Evolutionary conservation across 1,140 invertebrate genomes (phyloP), one percentile per base, ranked within the genome.

Genomic region (Procambarus virginalis): DNA sequence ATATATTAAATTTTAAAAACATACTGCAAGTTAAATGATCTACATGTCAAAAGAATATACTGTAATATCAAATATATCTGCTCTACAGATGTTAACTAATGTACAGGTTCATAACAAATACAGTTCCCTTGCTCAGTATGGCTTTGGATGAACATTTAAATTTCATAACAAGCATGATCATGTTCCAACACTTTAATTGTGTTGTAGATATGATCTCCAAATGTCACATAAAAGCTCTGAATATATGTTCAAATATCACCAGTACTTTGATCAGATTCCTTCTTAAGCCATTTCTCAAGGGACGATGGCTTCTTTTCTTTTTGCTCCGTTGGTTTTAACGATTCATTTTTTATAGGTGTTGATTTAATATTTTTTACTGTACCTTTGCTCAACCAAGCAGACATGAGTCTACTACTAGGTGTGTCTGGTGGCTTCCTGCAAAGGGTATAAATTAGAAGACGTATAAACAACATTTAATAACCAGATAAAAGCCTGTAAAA

Each of bases 381-480:
- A 17, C 55, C 83, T 58, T 84, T 84, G 73, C 83, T 51, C 45
- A 84, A 68, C 83, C 83, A 84, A 12, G 68, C 48, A 84, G 68
- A 58, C 83, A 84, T 84, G 5, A 84, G 49, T 48, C 51, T 84
- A 48, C 83, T 84, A 48, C 83, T 75, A 8, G 68, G 70, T 51
- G 83, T 76, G 12, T 75, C 17, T 51, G 83, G 83, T 10, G 80
- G 80, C 60, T 84, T 84, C 64, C 82, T 84, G 82, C 3, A 81
- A 60, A 60, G 55, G 70, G 9, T 75, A 9, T n/a, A 79, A 12
- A 79, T 17, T 8, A 8, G 46, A 17, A 22, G n/a, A 48, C 46
- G 3, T 12, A 46, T 12, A 12, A 51, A 10, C 2, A 51, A 34
- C 34, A 34, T 34, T 34, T 79, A 45, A 10, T 5, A 22, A 49